A percentile compares a stretch with the other conserved stretches of the same genome.
These are phyloP conservation scores for Chrosomus eos DNA, from an alignment of 2,797 vertebrate species.

Conservation along the genomic window DNA sequence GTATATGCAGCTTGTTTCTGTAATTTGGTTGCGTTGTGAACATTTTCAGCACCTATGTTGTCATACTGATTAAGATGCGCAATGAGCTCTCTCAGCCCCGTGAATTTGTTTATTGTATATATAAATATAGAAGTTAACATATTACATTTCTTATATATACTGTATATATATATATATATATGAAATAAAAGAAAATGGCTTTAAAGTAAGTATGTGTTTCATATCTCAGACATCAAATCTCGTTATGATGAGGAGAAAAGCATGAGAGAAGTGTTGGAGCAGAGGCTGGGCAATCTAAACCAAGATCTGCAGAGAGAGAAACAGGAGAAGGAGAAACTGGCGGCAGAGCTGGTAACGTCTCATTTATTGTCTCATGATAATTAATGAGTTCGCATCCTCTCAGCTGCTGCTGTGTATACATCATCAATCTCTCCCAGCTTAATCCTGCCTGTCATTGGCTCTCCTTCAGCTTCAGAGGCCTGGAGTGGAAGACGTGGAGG, in stretches of 20 bases:
- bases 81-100: too few relatives aligned
- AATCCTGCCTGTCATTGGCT: conserved; percentile 43
- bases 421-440: conserved; percentile 29
- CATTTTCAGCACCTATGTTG: too few relatives aligned
- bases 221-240: conserved; percentile 87
- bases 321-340: conserved; percentile 83
- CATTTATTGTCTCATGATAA: conserved; percentile 3
- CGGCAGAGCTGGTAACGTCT: conserved; percentile 89
- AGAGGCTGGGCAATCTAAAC: conserved; percentile 79
- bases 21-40: too few relatives aligned
- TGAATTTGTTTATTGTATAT: background rate
- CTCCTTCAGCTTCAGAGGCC: conserved; percentile 90
- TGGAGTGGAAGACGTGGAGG: conserved; percentile 94
- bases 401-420: conserved; percentile 26
- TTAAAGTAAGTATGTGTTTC: background rate
- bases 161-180: too few relatives aligned
- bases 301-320: conserved; percentile 87
- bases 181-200: background rate
- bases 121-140: too few relatives aligned
- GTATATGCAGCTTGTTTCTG: too few relatives aligned
- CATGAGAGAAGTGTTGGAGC: conserved; percentile 86
- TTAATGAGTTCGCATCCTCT: conserved; percentile 23
- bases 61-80: too few relatives aligned
- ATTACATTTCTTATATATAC: too few relatives aligned
- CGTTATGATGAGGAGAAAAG: conserved; percentile 95